Evolutionary conservation across 1,140 invertebrate genomes (phyloP).

Genomic region (Caenorhabditis brenneri): DNA sequence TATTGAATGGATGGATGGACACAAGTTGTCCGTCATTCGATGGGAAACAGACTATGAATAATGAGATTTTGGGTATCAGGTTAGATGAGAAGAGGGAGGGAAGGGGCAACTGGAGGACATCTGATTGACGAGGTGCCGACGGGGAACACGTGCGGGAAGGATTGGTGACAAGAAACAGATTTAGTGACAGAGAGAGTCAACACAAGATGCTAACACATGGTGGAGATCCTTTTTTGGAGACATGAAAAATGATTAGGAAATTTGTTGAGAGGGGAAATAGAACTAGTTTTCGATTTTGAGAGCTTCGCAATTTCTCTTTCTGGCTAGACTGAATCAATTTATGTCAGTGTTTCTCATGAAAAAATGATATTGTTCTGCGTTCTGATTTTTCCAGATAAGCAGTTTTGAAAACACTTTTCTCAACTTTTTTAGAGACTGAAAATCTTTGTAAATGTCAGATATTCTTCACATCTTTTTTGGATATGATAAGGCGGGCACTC

Average conservation of each 20-base stretch:
- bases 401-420: too few species aligned
- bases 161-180: constrained; percentile 8
- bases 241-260: neutral
- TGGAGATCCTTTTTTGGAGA: neutral
- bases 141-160: constrained; percentile 33
- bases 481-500: too few species aligned
- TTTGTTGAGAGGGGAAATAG: neutral
- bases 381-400: too few species aligned
- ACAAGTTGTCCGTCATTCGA: constrained; percentile 35
- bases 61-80: constrained; percentile 42
- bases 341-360: too few species aligned
- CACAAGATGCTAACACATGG: neutral
- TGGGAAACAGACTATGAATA: constrained; percentile 43
- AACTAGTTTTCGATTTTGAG: too few species aligned
- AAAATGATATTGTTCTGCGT: too few species aligned
- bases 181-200: neutral
- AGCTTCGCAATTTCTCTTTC: too few species aligned
- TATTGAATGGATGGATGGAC: constrained; percentile 39
- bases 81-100: neutral
- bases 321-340: too few species aligned
- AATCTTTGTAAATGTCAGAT: too few species aligned
- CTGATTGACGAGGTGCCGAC: constrained; percentile 41
- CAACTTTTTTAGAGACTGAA: too few species aligned
- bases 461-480: too few species aligned
- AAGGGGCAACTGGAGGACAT: neutral